A percentile compares a stretch with the other conserved stretches of the same genome.
phyloP scores from a whole-genome alignment of 1,140 invertebrate genomes.

The Drosophila pruinosa region DNA sequence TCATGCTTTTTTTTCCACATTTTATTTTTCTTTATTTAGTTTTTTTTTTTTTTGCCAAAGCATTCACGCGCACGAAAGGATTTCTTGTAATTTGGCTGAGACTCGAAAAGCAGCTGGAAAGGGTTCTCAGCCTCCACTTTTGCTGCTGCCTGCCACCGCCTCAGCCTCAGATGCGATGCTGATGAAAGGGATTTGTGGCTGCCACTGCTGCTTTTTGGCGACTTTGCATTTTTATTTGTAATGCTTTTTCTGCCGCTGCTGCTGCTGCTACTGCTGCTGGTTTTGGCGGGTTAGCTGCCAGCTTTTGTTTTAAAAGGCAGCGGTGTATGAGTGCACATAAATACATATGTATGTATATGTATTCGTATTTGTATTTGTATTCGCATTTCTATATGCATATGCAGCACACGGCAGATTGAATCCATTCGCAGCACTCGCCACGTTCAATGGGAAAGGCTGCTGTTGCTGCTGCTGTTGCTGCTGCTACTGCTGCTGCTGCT shows the following conservation, averaged over 20 bases:
- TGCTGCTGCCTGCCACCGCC: neutral
- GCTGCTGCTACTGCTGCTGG: slow-evolving; percentile 31
- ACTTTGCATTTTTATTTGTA: slow-evolving; percentile 79
- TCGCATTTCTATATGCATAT: slow-evolving; percentile 23
- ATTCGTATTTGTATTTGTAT: slow-evolving; percentile 7
- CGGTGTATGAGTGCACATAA: slow-evolving; percentile 34
- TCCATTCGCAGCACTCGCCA: slow-evolving; percentile 50
- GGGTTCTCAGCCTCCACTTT: slow-evolving; percentile 21
- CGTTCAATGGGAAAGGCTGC: slow-evolving; percentile 61
- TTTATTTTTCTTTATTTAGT: neutral
- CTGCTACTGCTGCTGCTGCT: slow-evolving; percentile 34
- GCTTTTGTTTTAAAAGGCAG: slow-evolving; percentile 73
- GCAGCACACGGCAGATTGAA: slow-evolving; percentile 63
- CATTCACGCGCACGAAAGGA: slow-evolving; percentile 81
- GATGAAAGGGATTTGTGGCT: slow-evolving; percentile 77
- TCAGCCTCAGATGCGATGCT: slow-evolving; percentile 11
- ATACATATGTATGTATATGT: slow-evolving; percentile 31
- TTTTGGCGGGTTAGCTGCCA: slow-evolving; percentile 63
- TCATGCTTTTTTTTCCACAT: slow-evolving; percentile 1
- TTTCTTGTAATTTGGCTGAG: slow-evolving; percentile 77
- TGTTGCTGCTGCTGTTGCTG: slow-evolving; percentile 38
- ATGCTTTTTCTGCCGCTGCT: no score
- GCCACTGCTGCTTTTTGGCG: slow-evolving; percentile 68
- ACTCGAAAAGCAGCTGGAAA: slow-evolving; percentile 70
- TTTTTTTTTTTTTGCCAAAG: slow-evolving; percentile 54